Base-by-base conservation (phyloP, 2,113 vertebrate genomes). In the Xiphophorus maculatus region DNA sequence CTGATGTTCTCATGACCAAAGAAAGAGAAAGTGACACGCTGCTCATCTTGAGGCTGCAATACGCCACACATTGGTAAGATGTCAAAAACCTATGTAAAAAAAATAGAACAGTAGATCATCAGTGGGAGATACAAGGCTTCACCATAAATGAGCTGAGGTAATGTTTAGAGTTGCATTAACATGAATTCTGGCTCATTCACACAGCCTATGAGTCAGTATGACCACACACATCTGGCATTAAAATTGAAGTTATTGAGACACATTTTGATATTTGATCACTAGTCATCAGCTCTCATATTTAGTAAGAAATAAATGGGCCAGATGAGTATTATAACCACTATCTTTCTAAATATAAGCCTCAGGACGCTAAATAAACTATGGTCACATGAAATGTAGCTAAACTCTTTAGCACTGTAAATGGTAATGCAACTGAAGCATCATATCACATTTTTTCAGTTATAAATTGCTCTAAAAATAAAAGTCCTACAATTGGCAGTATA, bases 41-140 rank as follows among this genome's bases (percentile, higher is more conserved):
- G 94, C 63, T 80, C 93, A 17, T 96, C 87, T 0, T 94, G 93
- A 0, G 97, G 97, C 71, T 68, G 84, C 74, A 99, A 86, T 13
- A 75, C 54, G 0, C 96, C 96, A 0, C 79, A 92, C 7, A 93
- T 77, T 0, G 97, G 97, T 72, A 92, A n/a, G 42, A 99, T 89
- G 44, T 95, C 94, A 64, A 99, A 98, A 7, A 96, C 93, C 98
- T 99, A 37, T 5, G 73, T 22, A 74, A 11, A 84, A 11, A 42
- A 12, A 63, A 29, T 73, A 5, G 71, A 63, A 0, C 4, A 58
- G 15, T 10, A 22, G 0, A 71, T 54, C 0, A 54, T 15, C 30
- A 12, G 35, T 42, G 40, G 14, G 40, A 9, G 2, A 19, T 69
- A 1, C 15, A 11, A 6, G 22, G 7, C 25, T 48, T 29, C 8